These are phyloP conservation scores for Crepidodera aurea DNA, from an alignment of 2,888 invertebrate species.

Conservation along the genomic window DNA sequence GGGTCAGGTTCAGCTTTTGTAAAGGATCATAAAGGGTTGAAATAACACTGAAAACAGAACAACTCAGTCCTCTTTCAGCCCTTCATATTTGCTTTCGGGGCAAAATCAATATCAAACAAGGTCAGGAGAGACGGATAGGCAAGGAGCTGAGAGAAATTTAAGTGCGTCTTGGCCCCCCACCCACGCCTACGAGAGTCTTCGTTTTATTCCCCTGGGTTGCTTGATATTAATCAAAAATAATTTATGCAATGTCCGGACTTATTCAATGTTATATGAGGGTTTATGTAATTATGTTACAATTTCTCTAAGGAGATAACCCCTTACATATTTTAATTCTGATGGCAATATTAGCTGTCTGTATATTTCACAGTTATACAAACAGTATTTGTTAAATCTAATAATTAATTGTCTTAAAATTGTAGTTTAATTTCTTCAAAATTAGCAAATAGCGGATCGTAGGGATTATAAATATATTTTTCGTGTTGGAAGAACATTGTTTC, in stretches of 20 bases:
- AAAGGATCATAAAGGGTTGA: constrained; percentile 37
- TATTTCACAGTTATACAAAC: too few species aligned
- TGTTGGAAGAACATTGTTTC: too few species aligned
- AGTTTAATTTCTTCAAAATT: too few species aligned
- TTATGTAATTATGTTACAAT: background rate
- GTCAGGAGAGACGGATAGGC: constrained; percentile 43
- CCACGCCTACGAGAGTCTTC: background rate
- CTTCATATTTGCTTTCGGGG: constrained; percentile 45
- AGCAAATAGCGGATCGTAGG: too few species aligned
- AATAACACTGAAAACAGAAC: constrained; percentile 43
- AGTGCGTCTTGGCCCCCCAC: constrained; percentile 6
- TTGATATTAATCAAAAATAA: constrained; percentile 1
- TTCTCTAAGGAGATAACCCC: background rate
- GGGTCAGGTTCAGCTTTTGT: constrained; percentile 32
- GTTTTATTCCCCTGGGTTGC: background rate
- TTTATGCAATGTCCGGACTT: background rate
- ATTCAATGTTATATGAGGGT: background rate
- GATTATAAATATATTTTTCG: too few species aligned
- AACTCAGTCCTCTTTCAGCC: constrained; percentile 46
- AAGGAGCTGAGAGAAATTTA: constrained; percentile 6
- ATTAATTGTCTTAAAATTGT: too few species aligned
- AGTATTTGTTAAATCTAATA: too few species aligned
- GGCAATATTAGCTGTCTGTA: too few species aligned
- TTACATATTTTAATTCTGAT: too few species aligned
- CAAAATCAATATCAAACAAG: constrained; percentile 56